These are phyloP conservation scores for Drosophila setifemur DNA, from an alignment of 1,140 invertebrate genomes.

Conservation along the genomic window DNA sequence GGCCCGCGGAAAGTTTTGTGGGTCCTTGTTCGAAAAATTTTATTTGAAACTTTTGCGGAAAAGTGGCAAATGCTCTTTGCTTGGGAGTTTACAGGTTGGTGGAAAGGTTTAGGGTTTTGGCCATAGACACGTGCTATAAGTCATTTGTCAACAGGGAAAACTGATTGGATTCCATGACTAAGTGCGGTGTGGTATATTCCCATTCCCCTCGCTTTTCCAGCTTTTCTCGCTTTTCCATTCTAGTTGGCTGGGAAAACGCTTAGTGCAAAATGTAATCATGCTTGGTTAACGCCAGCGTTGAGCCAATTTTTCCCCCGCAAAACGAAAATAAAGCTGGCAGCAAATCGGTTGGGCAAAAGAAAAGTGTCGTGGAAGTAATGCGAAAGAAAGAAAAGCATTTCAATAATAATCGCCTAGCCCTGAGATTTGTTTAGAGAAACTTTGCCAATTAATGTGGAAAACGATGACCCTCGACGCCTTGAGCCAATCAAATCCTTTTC, in stretches of 20 bases:
- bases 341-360: neutral
- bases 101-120: neutral
- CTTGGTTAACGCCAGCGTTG: constrained; percentile 29
- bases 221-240: too few species aligned
- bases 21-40: too few species aligned
- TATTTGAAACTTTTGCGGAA: constrained; percentile 70
- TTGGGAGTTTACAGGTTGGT: neutral
- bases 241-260: too few species aligned
- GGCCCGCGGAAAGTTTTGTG: too few species aligned
- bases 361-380: too few species aligned
- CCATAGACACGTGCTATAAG: constrained; percentile 66
- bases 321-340: neutral
- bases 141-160: constrained; percentile 67
- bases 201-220: constrained; percentile 5
- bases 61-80: constrained; percentile 66
- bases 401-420: constrained; percentile 52
- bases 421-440: constrained; percentile 39
- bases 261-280: constrained; percentile 68
- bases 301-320: too few species aligned
- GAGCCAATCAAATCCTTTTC: neutral
- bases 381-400: constrained; percentile 34
- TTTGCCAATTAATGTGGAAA: constrained; percentile 54
- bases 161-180: constrained; percentile 68
- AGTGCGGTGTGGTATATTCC: too few species aligned
- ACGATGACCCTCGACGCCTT: neutral